Evolutionary conservation across 1,140 invertebrate species (phyloP).

Genomic region (Homalodisca vitripennis): DNA sequence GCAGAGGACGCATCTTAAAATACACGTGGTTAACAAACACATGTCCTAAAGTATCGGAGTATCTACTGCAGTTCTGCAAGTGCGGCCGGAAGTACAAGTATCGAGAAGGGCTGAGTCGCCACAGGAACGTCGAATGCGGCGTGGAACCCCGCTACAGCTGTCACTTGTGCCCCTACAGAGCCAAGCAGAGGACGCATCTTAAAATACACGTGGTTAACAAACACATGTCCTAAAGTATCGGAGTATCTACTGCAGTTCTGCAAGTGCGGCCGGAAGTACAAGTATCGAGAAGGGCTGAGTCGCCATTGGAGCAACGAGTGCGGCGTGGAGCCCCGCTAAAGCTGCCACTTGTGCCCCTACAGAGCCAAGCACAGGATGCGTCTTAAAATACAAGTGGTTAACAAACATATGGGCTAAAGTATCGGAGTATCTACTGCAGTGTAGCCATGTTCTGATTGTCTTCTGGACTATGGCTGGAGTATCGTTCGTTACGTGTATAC

Average conservation of each 20-base stretch:
- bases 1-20: constrained; percentile 50
- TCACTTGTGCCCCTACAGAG: constrained; percentile 51
- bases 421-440: too few species aligned
- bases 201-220: constrained; percentile 48
- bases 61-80: too few species aligned
- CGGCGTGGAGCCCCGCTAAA: constrained; percentile 52
- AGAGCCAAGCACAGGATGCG: constrained; percentile 44
- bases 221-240: too few species aligned
- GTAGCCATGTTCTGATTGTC: too few species aligned
- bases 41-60: too few species aligned
- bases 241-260: background rate
- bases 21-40: constrained; percentile 45
- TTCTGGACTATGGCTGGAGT: too few species aligned
- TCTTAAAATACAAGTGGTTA: constrained; percentile 23
- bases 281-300: constrained; percentile 49
- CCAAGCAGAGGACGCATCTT: constrained; percentile 52
- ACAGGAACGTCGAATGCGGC: constrained; percentile 42
- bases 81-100: constrained; percentile 39
- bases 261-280: constrained; percentile 33
- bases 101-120: constrained; percentile 35
- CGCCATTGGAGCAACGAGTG: constrained; percentile 56
- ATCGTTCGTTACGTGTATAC: too few species aligned
- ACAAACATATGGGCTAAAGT: constrained; percentile 18
- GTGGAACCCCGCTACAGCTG: constrained; percentile 52
- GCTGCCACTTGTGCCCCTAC: constrained; percentile 49